Conservation (phyloP, 2,113 vertebrate species). For the Phaethornis superciliosus region DNA sequence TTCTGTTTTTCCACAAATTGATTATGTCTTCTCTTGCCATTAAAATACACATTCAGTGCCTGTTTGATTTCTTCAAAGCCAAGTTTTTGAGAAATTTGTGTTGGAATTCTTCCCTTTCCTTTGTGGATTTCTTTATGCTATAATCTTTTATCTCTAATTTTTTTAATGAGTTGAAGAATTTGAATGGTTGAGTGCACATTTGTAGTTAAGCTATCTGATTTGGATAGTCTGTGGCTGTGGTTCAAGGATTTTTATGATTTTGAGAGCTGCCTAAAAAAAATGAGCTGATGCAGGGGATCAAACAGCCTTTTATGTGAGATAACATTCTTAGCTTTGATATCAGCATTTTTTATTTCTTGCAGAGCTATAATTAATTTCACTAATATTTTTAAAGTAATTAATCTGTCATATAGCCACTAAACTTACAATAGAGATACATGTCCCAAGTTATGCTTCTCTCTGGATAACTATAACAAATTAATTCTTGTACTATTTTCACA, state of each 20-base stretch:
- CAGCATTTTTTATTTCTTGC: neutral
- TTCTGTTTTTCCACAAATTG: neutral
- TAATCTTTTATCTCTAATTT: neutral
- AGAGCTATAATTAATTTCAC: neutral
- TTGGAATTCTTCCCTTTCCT: neutral
- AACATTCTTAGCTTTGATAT: neutral
- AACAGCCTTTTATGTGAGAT: neutral
- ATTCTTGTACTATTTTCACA: neutral
- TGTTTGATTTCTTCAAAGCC: neutral
- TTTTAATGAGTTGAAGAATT: neutral
- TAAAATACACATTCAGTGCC: neutral
- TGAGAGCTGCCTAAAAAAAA: neutral
- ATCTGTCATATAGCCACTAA: neutral
- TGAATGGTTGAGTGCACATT: neutral
- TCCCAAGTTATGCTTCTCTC: constrained; percentile 10
- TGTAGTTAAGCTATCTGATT: neutral
- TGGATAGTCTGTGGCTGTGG: neutral
- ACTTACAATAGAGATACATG: neutral
- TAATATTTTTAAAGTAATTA: neutral
- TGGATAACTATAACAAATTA: neutral
- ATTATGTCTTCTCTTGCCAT: neutral
- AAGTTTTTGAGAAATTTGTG: neutral
- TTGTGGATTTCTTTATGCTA: neutral
- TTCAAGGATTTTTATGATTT: neutral
- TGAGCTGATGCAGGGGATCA: neutral